Base-by-base conservation (phyloP, 2,113 vertebrate genomes). In the Pao palembangensis region DNA sequence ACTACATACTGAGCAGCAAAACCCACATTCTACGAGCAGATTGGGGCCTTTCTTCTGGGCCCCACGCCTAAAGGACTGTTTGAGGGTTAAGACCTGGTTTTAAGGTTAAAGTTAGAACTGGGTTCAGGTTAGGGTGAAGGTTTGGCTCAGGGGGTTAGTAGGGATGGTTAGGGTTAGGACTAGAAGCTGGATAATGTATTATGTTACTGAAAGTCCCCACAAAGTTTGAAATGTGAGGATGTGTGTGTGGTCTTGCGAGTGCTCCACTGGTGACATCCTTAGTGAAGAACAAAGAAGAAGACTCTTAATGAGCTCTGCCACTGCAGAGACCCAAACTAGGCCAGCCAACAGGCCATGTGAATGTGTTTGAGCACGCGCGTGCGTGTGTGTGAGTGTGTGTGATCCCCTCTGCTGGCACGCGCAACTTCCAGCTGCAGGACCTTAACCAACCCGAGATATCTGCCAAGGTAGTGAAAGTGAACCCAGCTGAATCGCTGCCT, bases 281-380 rank as follows among this genome's bases (percentile, higher is more conserved):
- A 76, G 82, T 82, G 71, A 52, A 75, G 79, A 87, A 87, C 84
- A 87, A 88, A 85, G 76, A 67, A 38, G 71, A 55, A 69, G 70
- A 54, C 73, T 85, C 70, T 76, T 87, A 87, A 90, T 85, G 82
- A 88, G 81, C 71, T 72, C 72, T 79, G 66, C 72, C 76, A 72
- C 70, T 57, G 72, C 81, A 64, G 61, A 72, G 67, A 75, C 78
- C 71, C 79, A 82, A 89, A 88, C 71, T 88, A 90, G 87, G 87
- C 79, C 87, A 88, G 55, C 64, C 77, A 76, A 59, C 50, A 17
- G 21, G n/a, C 23, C 10, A 3, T 38, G 61, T 71, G 61, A 43
- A 49, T 58, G 61, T 67, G 51, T 58, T 54, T 43, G 50, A 58
- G 51, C 61, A 47, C 31, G 58, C 20, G 47, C 57, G 51, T 69